phyloP scores from a whole-genome alignment of 2,888 invertebrate genomes.

The Drosophila buzzatii region DNA sequence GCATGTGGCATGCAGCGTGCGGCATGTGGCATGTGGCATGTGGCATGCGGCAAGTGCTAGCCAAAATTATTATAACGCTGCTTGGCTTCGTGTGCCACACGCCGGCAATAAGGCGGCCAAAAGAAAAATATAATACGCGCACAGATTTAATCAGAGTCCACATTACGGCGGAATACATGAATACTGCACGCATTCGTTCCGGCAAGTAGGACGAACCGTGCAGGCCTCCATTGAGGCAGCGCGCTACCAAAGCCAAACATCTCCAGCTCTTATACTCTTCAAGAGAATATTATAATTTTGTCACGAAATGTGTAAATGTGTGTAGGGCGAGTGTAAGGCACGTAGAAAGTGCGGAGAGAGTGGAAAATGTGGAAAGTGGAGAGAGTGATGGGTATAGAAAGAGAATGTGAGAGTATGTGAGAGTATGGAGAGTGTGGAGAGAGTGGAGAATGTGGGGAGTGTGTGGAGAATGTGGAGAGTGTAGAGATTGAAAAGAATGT shows the following conservation, averaged over 20 bases:
- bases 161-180: slow-evolving; percentile 45
- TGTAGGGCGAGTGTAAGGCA: neutral
- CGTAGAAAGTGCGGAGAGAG: neutral
- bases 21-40: neutral
- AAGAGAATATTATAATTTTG: neutral
- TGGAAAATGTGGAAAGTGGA: neutral
- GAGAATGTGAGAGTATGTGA: no score
- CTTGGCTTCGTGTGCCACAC: slow-evolving; percentile 28
- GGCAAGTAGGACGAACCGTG: neutral
- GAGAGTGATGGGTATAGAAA: neutral
- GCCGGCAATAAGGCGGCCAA: slow-evolving; percentile 27
- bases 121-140: slow-evolving; percentile 33
- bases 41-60: slow-evolving; percentile 13
- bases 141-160: slow-evolving; percentile 40
- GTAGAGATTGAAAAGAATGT: neutral
- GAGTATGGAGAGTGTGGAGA: neutral
- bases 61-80: slow-evolving; percentile 31
- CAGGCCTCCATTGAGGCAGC: slow-evolving; percentile 1
- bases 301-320: slow-evolving; percentile 1
- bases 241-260: neutral
- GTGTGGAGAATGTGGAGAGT: neutral
- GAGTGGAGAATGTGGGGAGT: neutral
- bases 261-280: neutral
- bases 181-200: slow-evolving; percentile 15
- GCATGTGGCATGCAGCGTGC: slow-evolving; percentile 4